Evolutionary conservation across 2,797 vertebrate species (phyloP).

Genomic region (Helarctos malayanus): DNA sequence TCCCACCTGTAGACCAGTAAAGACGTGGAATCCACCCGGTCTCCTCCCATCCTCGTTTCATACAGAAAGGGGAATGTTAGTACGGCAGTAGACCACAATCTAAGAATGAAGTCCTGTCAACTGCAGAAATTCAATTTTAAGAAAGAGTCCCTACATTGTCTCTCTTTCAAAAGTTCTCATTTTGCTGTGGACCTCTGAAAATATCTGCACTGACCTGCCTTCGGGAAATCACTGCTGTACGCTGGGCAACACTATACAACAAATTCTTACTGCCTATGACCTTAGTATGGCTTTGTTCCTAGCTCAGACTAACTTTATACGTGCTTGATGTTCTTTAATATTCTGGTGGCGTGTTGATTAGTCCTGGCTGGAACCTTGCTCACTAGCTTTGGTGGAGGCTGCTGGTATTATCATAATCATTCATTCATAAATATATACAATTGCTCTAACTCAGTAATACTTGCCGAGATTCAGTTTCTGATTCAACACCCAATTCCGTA

Average conservation of each 20-base stretch:
- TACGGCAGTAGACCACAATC: not conserved
- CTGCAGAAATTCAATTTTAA: conserved; percentile 9
- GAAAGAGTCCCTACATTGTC: not conserved
- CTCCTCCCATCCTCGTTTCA: not conserved
- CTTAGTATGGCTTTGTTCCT: not conserved
- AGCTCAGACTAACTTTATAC: not conserved
- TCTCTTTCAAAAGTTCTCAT: not conserved
- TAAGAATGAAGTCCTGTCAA: not conserved
- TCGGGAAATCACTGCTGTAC: not conserved
- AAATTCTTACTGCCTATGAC: not conserved
- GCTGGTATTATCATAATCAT: not conserved
- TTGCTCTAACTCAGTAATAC: not conserved
- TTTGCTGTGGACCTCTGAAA: not conserved
- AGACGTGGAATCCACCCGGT: not conserved
- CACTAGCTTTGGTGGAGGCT: not conserved
- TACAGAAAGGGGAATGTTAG: conserved; percentile 2
- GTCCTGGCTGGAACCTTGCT: not conserved
- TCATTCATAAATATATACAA: not conserved
- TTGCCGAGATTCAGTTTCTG: not conserved
- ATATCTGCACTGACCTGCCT: not conserved
- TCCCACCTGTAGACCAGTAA: not conserved
- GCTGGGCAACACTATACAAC: not conserved
- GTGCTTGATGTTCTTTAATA: not conserved
- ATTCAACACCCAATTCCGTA: not conserved
- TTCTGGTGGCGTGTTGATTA: not conserved